Evolutionary conservation across 2,888 invertebrate species (phyloP), one percentile per base, ranked within the genome.

Genomic region (Antheraea yamamai): DNA sequence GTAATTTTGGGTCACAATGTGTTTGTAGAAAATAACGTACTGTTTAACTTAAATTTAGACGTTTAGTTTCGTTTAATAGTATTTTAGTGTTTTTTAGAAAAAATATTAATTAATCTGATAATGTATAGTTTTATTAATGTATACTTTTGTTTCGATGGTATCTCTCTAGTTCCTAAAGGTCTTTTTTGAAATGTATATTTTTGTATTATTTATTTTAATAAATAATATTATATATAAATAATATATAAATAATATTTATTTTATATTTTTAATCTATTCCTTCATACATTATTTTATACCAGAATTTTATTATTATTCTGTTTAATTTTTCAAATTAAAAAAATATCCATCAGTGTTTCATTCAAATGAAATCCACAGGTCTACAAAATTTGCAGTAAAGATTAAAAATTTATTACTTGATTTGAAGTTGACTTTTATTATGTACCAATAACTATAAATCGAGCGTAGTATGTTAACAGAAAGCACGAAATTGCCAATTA

Each of bases 1-100:
- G 14, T 74, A 58, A 52, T 74, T 76, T 55, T 77, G 74, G 72
- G 84, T 84, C 84, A 83, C 85, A 85, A 84, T 80, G 68, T 66
- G 68, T 66, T 78, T 78, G 75, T 75, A 76, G 76, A 79, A 74
- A 80, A 75, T 78, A 51, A 70, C 61, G 6, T 75, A 81, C 81
- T 84, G 83, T 39, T 68, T 78, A 78, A 77, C n/a, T 58, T 70
- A 26, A 61, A 61, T 47, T 61, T 14, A 26, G 58, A 39, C 71
- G 61, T 47, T n/a, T 68, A 71, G 8, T 74, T 66, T 68, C 39
- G 30, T 68, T 30, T 26, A 68, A 70, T 70, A 20, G 39, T 39
- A 39, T 39, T 39, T 70, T 39, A 18, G 39, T 20, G 68, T 39
- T 39, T 20, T 70, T 70, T 8, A n/a, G 70, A n/a, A 70, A 70